These are phyloP conservation scores for Drosophila anomelani DNA, from an alignment of 2,888 invertebrate genomes.

Conservation along the genomic window DNA sequence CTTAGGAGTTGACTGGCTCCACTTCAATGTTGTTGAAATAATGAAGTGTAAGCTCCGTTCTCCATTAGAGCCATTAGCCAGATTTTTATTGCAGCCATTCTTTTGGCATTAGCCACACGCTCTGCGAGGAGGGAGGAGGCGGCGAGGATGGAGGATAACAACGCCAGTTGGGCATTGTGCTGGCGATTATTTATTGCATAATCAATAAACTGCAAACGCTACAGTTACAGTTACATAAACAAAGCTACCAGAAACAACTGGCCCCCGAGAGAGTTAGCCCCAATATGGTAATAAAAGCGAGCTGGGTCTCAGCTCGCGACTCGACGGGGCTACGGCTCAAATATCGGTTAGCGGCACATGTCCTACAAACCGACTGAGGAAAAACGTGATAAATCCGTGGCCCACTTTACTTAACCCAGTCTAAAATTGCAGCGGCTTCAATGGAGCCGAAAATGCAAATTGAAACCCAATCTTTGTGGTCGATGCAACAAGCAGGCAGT, in stretches of 20 bases:
- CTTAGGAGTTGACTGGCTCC: not conserved
- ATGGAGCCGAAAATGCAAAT: slow-evolving; percentile 78
- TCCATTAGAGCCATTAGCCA: slow-evolving; percentile 44
- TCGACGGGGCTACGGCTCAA: slow-evolving; percentile 57
- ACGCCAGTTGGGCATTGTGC: slow-evolving; percentile 59
- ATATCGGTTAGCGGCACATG: slow-evolving; percentile 83
- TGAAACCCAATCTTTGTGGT: slow-evolving; percentile 75
- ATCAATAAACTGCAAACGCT: slow-evolving; percentile 78
- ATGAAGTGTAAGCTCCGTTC: slow-evolving; percentile 21
- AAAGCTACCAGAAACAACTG: slow-evolving; percentile 62
- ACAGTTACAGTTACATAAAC: slow-evolving; percentile 79
- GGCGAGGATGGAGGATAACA: slow-evolving; percentile 45
- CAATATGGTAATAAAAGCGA: slow-evolving; percentile 75
- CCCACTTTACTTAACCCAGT: slow-evolving; percentile 61
- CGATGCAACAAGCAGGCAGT: slow-evolving; percentile 34
- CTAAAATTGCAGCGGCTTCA: slow-evolving; percentile 73
- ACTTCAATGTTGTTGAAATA: slow-evolving; percentile 1
- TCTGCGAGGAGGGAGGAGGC: slow-evolving; percentile 16
- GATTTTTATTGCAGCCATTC: slow-evolving; percentile 55
- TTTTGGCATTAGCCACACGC: slow-evolving; percentile 50
- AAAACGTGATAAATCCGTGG: slow-evolving; percentile 75
- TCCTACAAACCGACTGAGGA: slow-evolving; percentile 79
- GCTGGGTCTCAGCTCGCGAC: slow-evolving; percentile 30
- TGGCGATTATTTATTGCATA: slow-evolving; percentile 79
- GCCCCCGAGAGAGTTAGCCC: slow-evolving; percentile 70